phyloP scores from a whole-genome alignment of 2,888 invertebrate genomes.

The Cybosia mesomella region DNA sequence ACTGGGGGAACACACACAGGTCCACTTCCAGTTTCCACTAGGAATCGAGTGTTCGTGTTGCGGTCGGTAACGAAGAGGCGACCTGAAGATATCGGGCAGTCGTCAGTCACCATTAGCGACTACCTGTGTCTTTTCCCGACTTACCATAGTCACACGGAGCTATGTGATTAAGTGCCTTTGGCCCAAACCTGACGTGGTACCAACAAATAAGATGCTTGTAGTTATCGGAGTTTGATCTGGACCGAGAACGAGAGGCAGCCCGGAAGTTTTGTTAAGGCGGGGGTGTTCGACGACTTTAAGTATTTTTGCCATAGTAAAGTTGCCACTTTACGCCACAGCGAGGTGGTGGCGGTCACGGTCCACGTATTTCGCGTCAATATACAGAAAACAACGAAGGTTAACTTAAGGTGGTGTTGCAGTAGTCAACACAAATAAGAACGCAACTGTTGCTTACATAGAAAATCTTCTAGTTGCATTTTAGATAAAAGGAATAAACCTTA shows the following conservation, averaged over 20 bases:
- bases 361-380: no score
- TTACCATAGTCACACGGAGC: slow-evolving; percentile 4
- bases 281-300: no score
- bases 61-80: slow-evolving; percentile 17
- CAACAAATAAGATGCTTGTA: slow-evolving; percentile 7
- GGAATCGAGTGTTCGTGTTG: neutral
- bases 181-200: slow-evolving; percentile 16
- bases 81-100: neutral
- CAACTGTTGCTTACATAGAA: no score
- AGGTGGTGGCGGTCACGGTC: no score
- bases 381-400: no score
- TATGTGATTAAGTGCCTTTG: neutral
- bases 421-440: no score
- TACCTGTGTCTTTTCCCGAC: neutral
- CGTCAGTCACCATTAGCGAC: slow-evolving; percentile 18
- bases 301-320: no score
- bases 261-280: no score
- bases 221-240: slow-evolving; percentile 10
- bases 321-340: no score
- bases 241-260: neutral
- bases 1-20: neutral
- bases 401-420: no score
- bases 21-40: slow-evolving; percentile 21
- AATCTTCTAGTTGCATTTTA: no score
- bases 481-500: no score